Percentiles rank a stretch among this genome's conserved stretches.
phyloP scores from a whole-genome alignment of 2,797 vertebrate genomes.

The Pantherophis vulpinus region DNA sequence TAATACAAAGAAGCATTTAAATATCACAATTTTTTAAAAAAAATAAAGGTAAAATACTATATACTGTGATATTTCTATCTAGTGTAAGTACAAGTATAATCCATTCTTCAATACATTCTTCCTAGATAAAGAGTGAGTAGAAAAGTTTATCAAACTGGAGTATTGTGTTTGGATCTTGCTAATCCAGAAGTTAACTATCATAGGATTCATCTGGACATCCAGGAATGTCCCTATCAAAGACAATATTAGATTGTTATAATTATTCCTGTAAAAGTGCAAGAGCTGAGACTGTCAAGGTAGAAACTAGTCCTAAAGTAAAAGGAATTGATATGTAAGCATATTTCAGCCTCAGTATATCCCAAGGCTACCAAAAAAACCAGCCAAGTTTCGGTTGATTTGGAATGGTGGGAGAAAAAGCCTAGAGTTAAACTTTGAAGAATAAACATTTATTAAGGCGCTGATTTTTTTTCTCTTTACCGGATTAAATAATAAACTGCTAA shows the following conservation, averaged over 20 bases:
- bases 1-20: not conserved
- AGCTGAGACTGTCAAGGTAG: not conserved
- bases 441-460: not conserved
- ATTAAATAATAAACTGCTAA: not conserved
- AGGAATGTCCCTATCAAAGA: not conserved
- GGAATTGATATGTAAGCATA: not conserved
- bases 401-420: not conserved
- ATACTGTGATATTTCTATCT: not conserved
- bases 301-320: not conserved
- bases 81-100: not conserved
- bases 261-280: not conserved
- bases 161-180: not conserved
- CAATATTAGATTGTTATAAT: not conserved
- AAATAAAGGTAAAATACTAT: not conserved
- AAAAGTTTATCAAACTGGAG: not conserved
- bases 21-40: not conserved
- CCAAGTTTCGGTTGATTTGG: not conserved
- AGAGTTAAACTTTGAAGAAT: not conserved
- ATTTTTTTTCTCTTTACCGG: not conserved
- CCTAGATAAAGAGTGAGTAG: not conserved
- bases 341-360: not conserved
- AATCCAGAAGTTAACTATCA: not conserved
- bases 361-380: not conserved
- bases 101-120: not conserved
- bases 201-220: not conserved